Conservation (phyloP, 2,113 vertebrate genomes). For the Erythrolamprus reginae region DNA sequence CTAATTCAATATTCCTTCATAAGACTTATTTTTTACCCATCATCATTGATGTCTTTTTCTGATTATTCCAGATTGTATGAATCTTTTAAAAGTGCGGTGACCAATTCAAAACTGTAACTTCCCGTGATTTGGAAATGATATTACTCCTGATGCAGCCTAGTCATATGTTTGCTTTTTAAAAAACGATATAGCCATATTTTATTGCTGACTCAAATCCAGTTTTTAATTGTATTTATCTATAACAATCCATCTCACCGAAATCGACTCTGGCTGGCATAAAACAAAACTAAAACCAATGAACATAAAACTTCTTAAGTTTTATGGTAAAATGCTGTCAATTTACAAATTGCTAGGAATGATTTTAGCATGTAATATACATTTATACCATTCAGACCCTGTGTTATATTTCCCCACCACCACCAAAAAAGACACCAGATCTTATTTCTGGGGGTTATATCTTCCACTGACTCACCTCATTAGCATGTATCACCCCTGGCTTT, state of each 20-base stretch:
- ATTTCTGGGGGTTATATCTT: too few species aligned
- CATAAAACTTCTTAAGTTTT: not conserved
- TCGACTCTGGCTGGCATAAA: too few species aligned
- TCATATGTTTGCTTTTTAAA: not conserved
- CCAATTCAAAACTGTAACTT: not conserved
- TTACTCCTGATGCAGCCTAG: not conserved
- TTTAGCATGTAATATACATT: not conserved
- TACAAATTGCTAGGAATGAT: not conserved
- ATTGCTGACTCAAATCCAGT: not conserved
- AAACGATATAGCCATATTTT: not conserved
- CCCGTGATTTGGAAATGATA: not conserved
- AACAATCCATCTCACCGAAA: too few species aligned
- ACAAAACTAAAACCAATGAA: too few species aligned
- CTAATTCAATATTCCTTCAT: not conserved
- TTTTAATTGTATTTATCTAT: not conserved
- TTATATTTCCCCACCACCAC: too few species aligned
- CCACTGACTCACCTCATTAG: too few species aligned
- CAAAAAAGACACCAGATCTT: too few species aligned
- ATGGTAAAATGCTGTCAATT: not conserved
- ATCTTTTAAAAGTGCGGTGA: not conserved
- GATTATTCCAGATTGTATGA: not conserved
- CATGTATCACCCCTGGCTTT: too few species aligned
- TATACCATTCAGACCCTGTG: not conserved
- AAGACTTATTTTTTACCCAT: not conserved
- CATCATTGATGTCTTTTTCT: not conserved